Conservation (phyloP, 2,888 invertebrate genomes). For the Ectropis crepuscularia region DNA sequence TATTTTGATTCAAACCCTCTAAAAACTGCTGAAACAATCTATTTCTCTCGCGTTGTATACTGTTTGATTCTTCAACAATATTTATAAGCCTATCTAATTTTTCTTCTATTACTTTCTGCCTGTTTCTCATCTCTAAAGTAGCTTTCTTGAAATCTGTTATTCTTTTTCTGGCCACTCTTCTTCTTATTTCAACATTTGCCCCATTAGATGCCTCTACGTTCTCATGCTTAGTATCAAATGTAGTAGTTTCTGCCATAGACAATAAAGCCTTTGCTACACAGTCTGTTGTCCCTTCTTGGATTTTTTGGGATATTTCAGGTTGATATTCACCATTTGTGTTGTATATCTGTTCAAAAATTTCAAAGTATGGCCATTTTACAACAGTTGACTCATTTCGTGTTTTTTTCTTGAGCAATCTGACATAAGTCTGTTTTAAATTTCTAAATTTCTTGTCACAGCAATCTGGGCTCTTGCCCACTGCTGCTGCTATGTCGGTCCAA, state of each 20-base stretch:
- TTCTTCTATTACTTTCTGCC: slow-evolving; percentile 73
- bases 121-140: slow-evolving; percentile 72
- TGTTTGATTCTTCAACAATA: slow-evolving; percentile 79
- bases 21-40: slow-evolving; percentile 73
- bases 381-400: slow-evolving; percentile 59
- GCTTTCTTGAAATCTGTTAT: slow-evolving; percentile 71
- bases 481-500: slow-evolving; percentile 70
- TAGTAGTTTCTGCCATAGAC: slow-evolving; percentile 59
- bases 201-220: slow-evolving; percentile 59
- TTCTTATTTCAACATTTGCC: slow-evolving; percentile 62
- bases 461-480: slow-evolving; percentile 71
- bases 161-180: slow-evolving; percentile 61
- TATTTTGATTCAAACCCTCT: slow-evolving; percentile 61
- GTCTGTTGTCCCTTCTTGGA: slow-evolving; percentile 66
- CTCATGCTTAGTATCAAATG: slow-evolving; percentile 52
- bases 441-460: slow-evolving; percentile 78
- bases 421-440: slow-evolving; percentile 76
- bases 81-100: slow-evolving; percentile 76
- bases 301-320: slow-evolving; percentile 70
- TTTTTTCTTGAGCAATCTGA: slow-evolving; percentile 71
- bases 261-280: slow-evolving; percentile 69
- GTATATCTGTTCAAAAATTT: slow-evolving; percentile 74
- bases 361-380: slow-evolving; percentile 79
- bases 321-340: slow-evolving; percentile 72
- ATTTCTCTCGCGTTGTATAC: slow-evolving; percentile 75